These are phyloP conservation scores for Siniperca knerii DNA, from an alignment of 2,113 vertebrate genomes.

Conservation along the genomic window DNA sequence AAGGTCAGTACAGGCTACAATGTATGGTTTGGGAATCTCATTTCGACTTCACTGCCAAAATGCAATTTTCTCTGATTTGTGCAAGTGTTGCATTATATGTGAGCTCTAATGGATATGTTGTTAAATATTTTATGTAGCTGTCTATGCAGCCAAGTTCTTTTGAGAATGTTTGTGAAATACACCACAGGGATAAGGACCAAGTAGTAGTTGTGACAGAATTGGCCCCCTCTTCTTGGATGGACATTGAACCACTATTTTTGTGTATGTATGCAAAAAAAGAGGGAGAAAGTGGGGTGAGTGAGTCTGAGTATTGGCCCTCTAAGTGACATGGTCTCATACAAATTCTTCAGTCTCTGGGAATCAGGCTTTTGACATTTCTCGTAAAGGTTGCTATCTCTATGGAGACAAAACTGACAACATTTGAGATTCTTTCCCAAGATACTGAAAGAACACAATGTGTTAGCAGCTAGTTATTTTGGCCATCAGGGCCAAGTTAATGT, in stretches of 20 bases:
- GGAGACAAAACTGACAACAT: conserved; percentile 63
- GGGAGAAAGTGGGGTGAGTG: too few species aligned
- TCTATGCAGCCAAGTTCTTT: conserved; percentile 15
- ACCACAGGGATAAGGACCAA: conserved; percentile 15
- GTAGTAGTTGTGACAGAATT: conserved; percentile 26
- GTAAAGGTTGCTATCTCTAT: conserved; percentile 47
- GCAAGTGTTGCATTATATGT: conserved; percentile 39
- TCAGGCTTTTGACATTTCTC: conserved; percentile 46
- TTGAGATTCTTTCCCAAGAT: conserved; percentile 43
- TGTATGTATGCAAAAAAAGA: neutral
- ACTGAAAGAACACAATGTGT: conserved; percentile 44
- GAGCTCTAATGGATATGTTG: conserved; percentile 17
- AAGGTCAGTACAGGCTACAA: conserved; percentile 20
- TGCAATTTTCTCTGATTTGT: conserved; percentile 52
- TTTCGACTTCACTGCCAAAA: conserved; percentile 27
- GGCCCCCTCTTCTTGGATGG: conserved; percentile 5
- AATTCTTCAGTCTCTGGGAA: conserved; percentile 34
- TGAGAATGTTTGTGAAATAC: conserved; percentile 40
- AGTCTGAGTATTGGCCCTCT: neutral
- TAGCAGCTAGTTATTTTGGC: conserved; percentile 60
- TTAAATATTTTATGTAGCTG: conserved; percentile 13
- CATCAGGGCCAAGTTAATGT: conserved; percentile 60
- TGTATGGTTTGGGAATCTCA: conserved; percentile 27
- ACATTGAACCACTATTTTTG: neutral
- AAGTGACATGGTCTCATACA: conserved; percentile 5